Conservation (phyloP, 2,113 vertebrate species). For the Melanostigma gelatinosum region DNA sequence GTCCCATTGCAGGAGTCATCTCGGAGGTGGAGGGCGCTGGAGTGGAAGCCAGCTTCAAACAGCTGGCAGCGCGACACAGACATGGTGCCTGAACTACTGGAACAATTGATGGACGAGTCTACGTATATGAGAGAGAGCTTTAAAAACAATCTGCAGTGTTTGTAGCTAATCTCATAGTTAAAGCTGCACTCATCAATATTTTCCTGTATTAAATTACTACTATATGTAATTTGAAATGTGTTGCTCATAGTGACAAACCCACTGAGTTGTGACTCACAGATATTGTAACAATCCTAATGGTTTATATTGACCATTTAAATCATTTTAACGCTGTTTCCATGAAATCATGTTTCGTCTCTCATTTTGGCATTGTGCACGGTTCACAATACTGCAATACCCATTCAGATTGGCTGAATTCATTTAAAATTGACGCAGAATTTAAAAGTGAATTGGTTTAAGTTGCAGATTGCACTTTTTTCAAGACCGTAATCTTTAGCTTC, state of each 20-base stretch:
- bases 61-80: conserved; percentile 76
- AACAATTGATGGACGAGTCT: conserved; percentile 60
- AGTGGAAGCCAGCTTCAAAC: conserved; percentile 73
- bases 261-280: background rate
- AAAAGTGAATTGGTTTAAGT: too few species aligned
- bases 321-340: background rate
- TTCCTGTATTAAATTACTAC: background rate
- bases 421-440: too few species aligned
- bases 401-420: too few species aligned
- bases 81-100: conserved; percentile 57
- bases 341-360: background rate
- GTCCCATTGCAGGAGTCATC: conserved; percentile 69
- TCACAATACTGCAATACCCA: background rate
- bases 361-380: background rate
- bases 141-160: background rate
- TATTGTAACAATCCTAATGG: background rate
- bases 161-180: background rate
- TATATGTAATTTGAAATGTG: background rate
- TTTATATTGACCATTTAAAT: background rate
- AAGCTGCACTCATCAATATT: background rate
- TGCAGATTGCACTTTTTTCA: too few species aligned
- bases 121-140: background rate
- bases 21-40: conserved; percentile 59
- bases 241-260: background rate
- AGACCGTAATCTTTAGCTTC: too few species aligned